Percentiles rank a stretch among this genome's conserved stretches.
Evolutionary conservation across 1,140 invertebrate species (phyloP).

Genomic region (Cyclargus thomasi): DNA sequence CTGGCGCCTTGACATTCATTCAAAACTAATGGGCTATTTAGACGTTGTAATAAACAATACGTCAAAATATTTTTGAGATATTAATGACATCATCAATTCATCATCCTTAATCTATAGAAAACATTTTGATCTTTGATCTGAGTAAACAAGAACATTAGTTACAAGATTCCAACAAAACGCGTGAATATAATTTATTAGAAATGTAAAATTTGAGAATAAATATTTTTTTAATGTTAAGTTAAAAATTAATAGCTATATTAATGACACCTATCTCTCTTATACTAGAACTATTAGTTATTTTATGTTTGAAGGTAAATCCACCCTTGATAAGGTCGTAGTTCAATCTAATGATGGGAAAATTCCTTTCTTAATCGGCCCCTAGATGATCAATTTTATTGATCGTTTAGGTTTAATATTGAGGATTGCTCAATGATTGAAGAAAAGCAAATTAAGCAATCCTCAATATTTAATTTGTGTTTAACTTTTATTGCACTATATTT

Average conservation of each 20-base stretch:
- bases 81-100: neutral
- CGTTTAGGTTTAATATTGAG: too few relatives aligned
- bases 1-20: neutral
- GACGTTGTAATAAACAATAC: neutral
- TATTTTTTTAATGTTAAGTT: neutral
- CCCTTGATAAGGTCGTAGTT: neutral
- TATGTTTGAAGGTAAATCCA: too few relatives aligned
- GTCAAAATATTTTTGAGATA: neutral
- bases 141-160: neutral
- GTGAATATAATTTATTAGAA: neutral
- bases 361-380: neutral
- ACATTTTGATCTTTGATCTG: too few relatives aligned
- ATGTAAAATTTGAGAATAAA: neutral
- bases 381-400: too few relatives aligned
- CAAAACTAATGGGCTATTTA: neutral
- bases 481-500: too few relatives aligned
- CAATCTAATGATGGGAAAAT: neutral
- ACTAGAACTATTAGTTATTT: too few relatives aligned
- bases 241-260: neutral
- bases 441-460: too few relatives aligned
- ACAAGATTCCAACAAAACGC: neutral
- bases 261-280: neutral
- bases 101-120: too few relatives aligned
- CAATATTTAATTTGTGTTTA: too few relatives aligned
- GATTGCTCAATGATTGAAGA: too few relatives aligned